phyloP scores from a whole-genome alignment of 2,113 vertebrate species.

The Python bivittatus region DNA sequence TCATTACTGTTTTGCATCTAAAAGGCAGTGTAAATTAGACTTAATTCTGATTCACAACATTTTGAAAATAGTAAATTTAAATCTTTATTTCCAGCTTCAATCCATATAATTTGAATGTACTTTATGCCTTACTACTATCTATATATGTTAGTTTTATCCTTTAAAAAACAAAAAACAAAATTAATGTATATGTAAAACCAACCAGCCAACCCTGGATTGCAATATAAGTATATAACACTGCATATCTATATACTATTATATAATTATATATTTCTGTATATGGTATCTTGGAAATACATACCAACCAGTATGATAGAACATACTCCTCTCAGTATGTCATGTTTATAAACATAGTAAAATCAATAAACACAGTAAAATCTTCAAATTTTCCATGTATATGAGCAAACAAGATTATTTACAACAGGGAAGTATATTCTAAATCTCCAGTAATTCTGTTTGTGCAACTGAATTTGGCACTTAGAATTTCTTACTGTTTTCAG shows the following conservation, averaged over 20 bases:
- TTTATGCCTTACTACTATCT: too few relatives aligned
- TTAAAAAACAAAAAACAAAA: too few relatives aligned
- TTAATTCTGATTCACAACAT: conserved; percentile 30
- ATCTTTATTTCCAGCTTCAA: conserved; percentile 7
- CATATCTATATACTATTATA: background rate
- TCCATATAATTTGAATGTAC: conserved; percentile 18
- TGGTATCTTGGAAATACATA: background rate
- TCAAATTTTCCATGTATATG: background rate
- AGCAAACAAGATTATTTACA: background rate
- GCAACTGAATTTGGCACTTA: background rate
- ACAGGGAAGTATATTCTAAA: background rate
- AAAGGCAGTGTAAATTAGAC: conserved; percentile 42
- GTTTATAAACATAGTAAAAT: background rate
- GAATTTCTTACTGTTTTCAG: background rate
- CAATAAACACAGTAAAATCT: background rate
- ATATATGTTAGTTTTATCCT: too few relatives aligned
- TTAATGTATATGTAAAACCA: too few relatives aligned
- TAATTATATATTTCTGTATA: background rate
- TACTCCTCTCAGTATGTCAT: background rate
- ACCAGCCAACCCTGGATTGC: background rate
- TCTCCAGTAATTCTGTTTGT: background rate
- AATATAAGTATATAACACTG: background rate
- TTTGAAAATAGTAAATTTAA: conserved; percentile 8
- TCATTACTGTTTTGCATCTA: conserved; percentile 7
- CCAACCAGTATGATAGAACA: background rate